A percentile compares a stretch with the other conserved stretches of the same genome.
These are phyloP conservation scores for Pheucticus melanocephalus DNA, from an alignment of 2,113 vertebrate species.

Conservation along the genomic window DNA sequence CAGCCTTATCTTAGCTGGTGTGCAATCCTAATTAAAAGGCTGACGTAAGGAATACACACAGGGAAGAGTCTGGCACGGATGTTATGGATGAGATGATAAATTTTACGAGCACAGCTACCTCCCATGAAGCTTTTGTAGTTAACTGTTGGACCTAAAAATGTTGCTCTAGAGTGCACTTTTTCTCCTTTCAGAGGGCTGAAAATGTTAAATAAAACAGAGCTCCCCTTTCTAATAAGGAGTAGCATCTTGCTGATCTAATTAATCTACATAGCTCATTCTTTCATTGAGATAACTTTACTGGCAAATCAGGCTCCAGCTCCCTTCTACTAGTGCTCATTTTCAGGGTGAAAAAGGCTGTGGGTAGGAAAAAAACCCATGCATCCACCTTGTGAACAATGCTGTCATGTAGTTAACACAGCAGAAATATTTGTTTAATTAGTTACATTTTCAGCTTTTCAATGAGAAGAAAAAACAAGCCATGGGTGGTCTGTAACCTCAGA, in stretches of 20 bases:
- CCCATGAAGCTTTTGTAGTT: slow-evolving; percentile 45
- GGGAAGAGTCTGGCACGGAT: slow-evolving; percentile 20
- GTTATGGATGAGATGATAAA: slow-evolving; percentile 52
- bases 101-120: slow-evolving; percentile 46
- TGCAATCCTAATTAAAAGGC: slow-evolving; percentile 46
- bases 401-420: not conserved
- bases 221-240: not conserved
- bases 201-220: not conserved
- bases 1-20: not conserved
- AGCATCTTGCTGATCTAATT: slow-evolving; percentile 13
- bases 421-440: slow-evolving; percentile 72
- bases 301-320: not conserved
- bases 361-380: not conserved
- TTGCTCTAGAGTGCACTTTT: not conserved
- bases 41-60: slow-evolving; percentile 33
- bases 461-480: slow-evolving; percentile 64
- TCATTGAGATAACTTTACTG: not conserved
- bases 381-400: slow-evolving; percentile 20
- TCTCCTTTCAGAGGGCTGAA: slow-evolving; percentile 2
- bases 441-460: slow-evolving; percentile 69
- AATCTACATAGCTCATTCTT: not conserved
- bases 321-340: not conserved
- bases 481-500: slow-evolving; percentile 77
- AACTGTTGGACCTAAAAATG: slow-evolving; percentile 19
- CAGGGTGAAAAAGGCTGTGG: not conserved